Percentiles rank a stretch among this genome's conserved stretches.
phyloP scores from a whole-genome alignment of 2,113 vertebrate species.

The Myotis davidii region DNA sequence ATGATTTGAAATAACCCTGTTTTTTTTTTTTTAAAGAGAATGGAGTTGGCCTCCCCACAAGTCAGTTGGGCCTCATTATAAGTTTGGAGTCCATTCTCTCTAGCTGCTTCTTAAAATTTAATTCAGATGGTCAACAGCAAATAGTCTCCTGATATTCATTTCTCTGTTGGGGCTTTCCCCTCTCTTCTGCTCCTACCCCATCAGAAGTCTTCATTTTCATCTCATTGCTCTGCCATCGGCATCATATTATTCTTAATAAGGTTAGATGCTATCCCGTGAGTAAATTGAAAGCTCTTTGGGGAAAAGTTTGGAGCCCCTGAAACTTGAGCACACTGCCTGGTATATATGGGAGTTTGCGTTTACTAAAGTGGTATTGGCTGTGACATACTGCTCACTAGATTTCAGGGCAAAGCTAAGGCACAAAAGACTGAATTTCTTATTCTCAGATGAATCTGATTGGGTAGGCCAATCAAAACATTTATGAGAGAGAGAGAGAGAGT shows the following conservation, averaged over 20 bases:
- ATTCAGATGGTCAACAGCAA: not conserved
- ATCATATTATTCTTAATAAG: not conserved
- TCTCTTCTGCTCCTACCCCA: not conserved
- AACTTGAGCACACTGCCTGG: not conserved
- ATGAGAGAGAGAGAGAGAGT: not conserved
- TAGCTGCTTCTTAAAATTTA: not conserved
- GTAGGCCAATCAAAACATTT: not conserved
- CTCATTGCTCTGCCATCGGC: not conserved
- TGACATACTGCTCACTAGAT: not conserved
- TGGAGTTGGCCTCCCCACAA: not conserved
- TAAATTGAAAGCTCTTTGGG: not conserved
- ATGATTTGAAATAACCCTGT: not conserved
- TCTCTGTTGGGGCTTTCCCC: not conserved
- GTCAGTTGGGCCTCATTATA: not conserved
- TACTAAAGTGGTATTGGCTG: not conserved
- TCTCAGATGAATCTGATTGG: not conserved
- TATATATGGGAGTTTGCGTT: not conserved
- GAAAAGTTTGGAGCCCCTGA: not conserved
- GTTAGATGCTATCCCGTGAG: not conserved
- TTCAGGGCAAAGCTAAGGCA: not conserved
- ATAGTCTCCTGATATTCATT: not conserved
- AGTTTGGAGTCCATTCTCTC: not conserved
- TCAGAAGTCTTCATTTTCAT: not conserved
- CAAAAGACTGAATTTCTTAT: not conserved
- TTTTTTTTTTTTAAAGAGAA: conserved; percentile 28